These are phyloP conservation scores for Sinodicranocentrus sp. DNA, from an alignment of 2,888 invertebrate species.

Conservation along the genomic window DNA sequence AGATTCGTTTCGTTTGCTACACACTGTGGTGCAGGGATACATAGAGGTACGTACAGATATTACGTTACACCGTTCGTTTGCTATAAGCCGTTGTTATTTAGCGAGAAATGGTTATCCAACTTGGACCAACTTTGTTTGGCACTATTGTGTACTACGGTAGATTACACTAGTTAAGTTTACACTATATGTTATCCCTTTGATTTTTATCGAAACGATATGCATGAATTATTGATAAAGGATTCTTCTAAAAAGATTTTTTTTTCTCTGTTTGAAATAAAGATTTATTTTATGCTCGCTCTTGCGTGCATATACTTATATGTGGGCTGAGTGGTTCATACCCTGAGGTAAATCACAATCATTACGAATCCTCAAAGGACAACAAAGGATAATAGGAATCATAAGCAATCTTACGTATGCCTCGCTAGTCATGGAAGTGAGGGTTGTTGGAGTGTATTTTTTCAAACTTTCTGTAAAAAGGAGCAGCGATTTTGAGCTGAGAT, in stretches of 20 bases:
- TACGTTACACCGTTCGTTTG: no score
- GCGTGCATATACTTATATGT: slow-evolving; percentile 29
- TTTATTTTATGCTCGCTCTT: slow-evolving; percentile 41
- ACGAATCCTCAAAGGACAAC: slow-evolving; percentile 21
- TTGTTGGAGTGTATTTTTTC: neutral
- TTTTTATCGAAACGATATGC: slow-evolving; percentile 45
- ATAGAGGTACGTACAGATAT: no score
- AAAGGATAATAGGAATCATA: neutral
- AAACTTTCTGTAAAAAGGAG: neutral
- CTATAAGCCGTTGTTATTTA: neutral
- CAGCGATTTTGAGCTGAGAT: no score
- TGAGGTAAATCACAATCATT: slow-evolving; percentile 41
- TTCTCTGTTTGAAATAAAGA: slow-evolving; percentile 35
- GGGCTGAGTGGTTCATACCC: slow-evolving; percentile 37
- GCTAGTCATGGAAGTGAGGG: no score
- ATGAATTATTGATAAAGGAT: slow-evolving; percentile 53
- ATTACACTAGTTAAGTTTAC: neutral
- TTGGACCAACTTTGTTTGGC: neutral
- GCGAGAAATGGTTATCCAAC: slow-evolving; percentile 11
- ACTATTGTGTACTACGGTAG: neutral
- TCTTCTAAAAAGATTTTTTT: slow-evolving; percentile 19
- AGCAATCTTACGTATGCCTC: no score
- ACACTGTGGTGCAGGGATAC: neutral
- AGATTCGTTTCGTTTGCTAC: slow-evolving; percentile 43
- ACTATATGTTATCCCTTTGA: slow-evolving; percentile 10